phyloP scores from a whole-genome alignment of 2,113 vertebrate genomes.

The Brienomyrus brachyistius region DNA sequence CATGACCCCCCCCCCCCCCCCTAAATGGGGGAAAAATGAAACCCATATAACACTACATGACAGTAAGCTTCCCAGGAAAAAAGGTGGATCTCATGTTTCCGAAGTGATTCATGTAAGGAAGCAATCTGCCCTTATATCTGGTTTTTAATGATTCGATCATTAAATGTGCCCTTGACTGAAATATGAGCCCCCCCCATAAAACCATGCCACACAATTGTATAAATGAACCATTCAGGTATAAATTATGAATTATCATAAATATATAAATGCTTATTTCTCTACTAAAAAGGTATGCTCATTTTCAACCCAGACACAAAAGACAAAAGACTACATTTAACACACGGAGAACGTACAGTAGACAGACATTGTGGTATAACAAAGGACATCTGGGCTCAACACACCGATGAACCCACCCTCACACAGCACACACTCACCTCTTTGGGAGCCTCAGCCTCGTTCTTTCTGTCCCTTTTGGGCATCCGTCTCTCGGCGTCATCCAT shows the following conservation, averaged over 20 bases:
- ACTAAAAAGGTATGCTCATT: not conserved
- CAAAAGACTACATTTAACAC: not conserved
- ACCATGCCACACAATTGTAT: not conserved
- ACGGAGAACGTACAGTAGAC: not conserved
- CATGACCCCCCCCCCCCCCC: not conserved
- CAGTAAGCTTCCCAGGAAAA: not conserved
- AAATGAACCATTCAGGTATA: not conserved
- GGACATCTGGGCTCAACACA: not conserved
- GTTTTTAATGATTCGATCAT: not conserved
- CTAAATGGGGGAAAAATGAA: not conserved
- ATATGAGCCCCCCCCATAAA: not conserved
- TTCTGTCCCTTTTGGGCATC: not conserved
- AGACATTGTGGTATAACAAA: not conserved
- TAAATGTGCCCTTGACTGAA: not conserved
- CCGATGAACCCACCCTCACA: not conserved
- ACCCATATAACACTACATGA: not conserved
- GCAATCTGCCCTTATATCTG: not conserved
- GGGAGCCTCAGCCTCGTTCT: not conserved
- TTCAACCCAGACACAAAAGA: not conserved
- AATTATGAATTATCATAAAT: not conserved
- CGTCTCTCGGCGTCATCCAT: slow-evolving; percentile 20
- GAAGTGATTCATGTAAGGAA: not conserved
- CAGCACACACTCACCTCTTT: not conserved
- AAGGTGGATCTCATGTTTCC: not conserved
- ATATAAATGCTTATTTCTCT: not conserved